Evolutionary conservation across 35 echinoderm and acorn worm species (phyloP), one percentile per base, ranked within the genome.

Genomic region (Patiria miniata): DNA sequence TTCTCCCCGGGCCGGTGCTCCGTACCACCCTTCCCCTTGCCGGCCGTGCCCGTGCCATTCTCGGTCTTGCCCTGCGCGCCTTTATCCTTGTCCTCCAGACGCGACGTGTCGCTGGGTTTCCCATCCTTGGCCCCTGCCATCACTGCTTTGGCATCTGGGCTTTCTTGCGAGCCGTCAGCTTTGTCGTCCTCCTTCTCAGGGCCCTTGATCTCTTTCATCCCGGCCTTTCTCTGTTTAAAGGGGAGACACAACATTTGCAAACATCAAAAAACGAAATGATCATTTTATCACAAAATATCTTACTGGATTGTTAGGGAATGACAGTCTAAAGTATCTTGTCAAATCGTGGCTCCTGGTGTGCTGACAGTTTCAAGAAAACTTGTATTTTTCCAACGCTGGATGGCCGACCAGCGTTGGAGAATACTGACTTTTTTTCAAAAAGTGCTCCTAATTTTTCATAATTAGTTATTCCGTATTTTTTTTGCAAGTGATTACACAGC

Each of bases 1-100:
- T 89, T 83, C 78, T 89, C 85, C 6, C 86, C 91, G 21, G 92
- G 77, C 36, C 90, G 86, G 21, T 59, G 80, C 37, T 84, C 86
- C 16, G 78, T 57, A 18, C 61, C 82, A 22, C 83, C 73, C 15
- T 52, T 53, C 10, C 83, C 89, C 51, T n/a, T 52, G 9, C 26
- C 55, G 8, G 58, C 79, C 69, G 39, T 42, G 14, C 81, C 81
- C 19, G 52, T 53, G 21, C 54, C 54, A 19, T 84, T 84, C 54
- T 84, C 82, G 12, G 21, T 19, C 18, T 58, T 84, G 52, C 57
- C 82, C 37, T 84, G 28, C 44, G 80, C 40, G 30, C 51, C 57
- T 39, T 57, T 58, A 29, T 36, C 57, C 33, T 86, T 86, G 2
- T 52, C 61, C 36, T 86, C 84, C 23, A 77, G 37, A 26, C 84